Evolutionary conservation across 2,888 invertebrate genomes (phyloP).

Genomic region (Brachypalpus laphriformis): DNA sequence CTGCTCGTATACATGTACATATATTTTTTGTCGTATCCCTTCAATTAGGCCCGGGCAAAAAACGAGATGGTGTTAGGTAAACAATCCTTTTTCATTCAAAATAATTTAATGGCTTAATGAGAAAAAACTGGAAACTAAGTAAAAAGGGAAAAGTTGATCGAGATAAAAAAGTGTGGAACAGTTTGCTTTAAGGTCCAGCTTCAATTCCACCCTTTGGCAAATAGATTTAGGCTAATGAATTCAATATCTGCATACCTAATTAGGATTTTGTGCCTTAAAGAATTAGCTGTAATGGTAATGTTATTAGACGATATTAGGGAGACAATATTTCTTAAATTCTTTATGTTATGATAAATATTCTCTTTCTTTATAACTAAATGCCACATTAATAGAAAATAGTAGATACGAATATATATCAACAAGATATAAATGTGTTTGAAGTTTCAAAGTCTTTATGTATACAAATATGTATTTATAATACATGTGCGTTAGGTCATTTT

Average conservation of each 20-base stretch:
- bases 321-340: conserved; percentile 33
- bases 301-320: conserved; percentile 15
- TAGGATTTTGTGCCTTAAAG: conserved; percentile 47
- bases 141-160: conserved; percentile 48
- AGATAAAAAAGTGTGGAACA: conserved; percentile 46
- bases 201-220: conserved; percentile 37
- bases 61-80: conserved; percentile 71
- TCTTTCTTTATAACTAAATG: background rate
- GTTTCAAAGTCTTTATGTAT: too few relatives aligned
- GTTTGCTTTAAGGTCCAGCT: conserved; percentile 39
- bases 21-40: conserved; percentile 35
- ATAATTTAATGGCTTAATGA: conserved; percentile 74
- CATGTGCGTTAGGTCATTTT: too few relatives aligned
- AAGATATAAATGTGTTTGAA: too few relatives aligned
- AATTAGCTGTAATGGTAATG: conserved; percentile 39
- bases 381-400: background rate
- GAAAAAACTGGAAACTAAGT: conserved; percentile 44
- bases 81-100: conserved; percentile 73
- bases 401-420: background rate
- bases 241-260: conserved; percentile 64
- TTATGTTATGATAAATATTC: background rate
- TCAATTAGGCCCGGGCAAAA: conserved; percentile 47
- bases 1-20: too few relatives aligned
- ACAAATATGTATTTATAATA: too few relatives aligned
- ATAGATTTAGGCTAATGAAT: conserved; percentile 69